Conservation (phyloP, 2,113 vertebrate species). For the Camelus dromedarius region DNA sequence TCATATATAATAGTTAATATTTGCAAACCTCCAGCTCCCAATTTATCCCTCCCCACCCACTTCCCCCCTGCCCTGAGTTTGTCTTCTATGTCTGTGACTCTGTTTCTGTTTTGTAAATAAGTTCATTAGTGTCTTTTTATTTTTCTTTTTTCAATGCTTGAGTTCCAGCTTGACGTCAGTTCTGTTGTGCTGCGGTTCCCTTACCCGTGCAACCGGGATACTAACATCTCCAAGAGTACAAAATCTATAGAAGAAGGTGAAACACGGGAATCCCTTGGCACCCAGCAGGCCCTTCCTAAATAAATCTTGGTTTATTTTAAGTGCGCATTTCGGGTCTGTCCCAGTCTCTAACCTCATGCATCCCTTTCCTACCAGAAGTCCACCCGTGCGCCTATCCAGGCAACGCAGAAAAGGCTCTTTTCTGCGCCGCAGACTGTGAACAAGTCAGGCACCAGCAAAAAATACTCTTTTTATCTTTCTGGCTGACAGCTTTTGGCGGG, state of each 20-base stretch:
- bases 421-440: fast-evolving
- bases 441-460: neutral
- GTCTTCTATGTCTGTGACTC: too few species aligned
- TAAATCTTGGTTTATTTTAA: neutral
- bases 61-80: too few species aligned
- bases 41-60: too few species aligned
- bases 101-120: too few species aligned
- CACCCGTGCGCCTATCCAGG: neutral
- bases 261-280: fast-evolving
- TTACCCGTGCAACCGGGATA: neutral
- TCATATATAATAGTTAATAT: too few species aligned
- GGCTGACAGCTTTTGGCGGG: neutral
- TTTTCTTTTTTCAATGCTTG: too few species aligned
- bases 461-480: neutral
- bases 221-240: neutral
- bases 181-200: too few species aligned
- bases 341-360: too few species aligned
- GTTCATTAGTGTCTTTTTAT: too few species aligned
- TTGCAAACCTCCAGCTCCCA: too few species aligned
- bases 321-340: too few species aligned
- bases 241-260: neutral
- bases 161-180: fast-evolving
- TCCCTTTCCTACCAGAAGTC: too few species aligned
- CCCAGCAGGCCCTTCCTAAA: neutral
- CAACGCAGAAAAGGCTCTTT: neutral